These are phyloP conservation scores for Recurvirostra avosetta DNA, from an alignment of 2,113 vertebrate genomes.

Conservation along the genomic window DNA sequence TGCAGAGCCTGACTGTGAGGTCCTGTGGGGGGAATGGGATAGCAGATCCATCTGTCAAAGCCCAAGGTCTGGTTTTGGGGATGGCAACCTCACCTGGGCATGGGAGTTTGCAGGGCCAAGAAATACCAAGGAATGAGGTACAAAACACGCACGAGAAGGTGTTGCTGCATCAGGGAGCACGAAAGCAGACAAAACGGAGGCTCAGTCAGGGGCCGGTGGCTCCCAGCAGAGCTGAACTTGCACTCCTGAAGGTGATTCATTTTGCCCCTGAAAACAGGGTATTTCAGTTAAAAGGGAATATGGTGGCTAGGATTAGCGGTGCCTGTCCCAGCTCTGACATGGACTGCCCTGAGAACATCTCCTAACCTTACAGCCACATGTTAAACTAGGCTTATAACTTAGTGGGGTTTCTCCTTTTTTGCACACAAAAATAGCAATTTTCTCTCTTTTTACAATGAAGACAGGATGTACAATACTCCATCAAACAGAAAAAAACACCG, in stretches of 20 bases:
- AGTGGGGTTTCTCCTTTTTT: not conserved
- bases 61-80: not conserved
- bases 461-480: not conserved
- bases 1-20: not conserved
- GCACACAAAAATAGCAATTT: not conserved
- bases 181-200: not conserved
- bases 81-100: not conserved
- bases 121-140: not conserved
- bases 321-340: not conserved
- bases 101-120: not conserved
- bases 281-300: not conserved
- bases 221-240: not conserved
- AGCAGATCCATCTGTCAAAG: not conserved
- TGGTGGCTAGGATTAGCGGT: not conserved
- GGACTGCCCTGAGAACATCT: not conserved
- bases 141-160: not conserved
- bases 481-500: not conserved
- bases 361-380: not conserved
- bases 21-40: not conserved
- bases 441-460: not conserved
- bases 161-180: fast-evolving
- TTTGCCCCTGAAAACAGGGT: not conserved
- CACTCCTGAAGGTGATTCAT: not conserved
- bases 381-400: not conserved
- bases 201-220: not conserved